These are phyloP conservation scores for Varanus komodoensis DNA, from an alignment of 2,113 vertebrate genomes.

Conservation along the genomic window DNA sequence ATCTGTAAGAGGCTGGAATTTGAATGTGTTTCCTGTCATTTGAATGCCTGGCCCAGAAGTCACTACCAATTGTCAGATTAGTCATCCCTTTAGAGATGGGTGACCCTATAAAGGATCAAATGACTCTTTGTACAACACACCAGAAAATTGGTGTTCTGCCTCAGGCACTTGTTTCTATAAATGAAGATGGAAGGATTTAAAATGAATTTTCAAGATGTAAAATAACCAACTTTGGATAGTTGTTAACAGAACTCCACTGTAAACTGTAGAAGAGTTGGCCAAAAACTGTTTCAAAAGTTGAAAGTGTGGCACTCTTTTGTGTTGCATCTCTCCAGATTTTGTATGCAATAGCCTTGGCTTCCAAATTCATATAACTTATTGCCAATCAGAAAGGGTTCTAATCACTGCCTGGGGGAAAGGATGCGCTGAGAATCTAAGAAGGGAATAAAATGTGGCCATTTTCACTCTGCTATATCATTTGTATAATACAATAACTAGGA, in stretches of 20 bases:
- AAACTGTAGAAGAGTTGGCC: background rate
- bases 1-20: background rate
- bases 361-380: background rate
- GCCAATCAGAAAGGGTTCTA: too few relatives aligned
- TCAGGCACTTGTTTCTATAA: background rate
- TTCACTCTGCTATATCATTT: background rate
- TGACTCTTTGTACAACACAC: background rate
- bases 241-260: background rate
- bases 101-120: background rate
- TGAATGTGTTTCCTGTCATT: background rate
- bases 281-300: background rate
- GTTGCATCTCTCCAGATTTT: background rate
- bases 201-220: background rate
- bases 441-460: background rate
- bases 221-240: background rate
- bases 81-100: slow-evolving; percentile 27
- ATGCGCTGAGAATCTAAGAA: background rate
- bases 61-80: background rate
- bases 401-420: background rate
- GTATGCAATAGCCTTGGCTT: background rate
- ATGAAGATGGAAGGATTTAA: background rate
- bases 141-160: background rate
- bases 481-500: background rate
- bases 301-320: background rate
- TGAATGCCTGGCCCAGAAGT: background rate